Evolutionary conservation across 1,140 invertebrate species (phyloP), one percentile per base, ranked within the genome.

Genomic region (Lasioglossum baleicum): DNA sequence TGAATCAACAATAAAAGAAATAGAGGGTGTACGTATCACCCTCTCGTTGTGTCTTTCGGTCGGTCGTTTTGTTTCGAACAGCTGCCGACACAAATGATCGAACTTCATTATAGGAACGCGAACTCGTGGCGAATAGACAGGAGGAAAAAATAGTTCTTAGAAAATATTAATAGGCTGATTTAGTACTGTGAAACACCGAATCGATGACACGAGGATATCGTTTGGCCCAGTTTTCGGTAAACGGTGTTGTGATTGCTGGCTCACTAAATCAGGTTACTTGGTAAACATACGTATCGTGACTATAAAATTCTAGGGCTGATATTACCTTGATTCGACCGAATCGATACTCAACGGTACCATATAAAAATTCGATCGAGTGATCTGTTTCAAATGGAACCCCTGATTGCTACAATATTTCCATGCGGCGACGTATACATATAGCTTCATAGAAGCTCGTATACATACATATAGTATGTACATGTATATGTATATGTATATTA

Each of bases 191-290:
- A 78, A 74, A 81, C 81, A 81, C 81, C 81, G 83, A 88, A 88
- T 88, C 86, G 79, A 86, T 88, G 84, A 84, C 80, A 86, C 75
- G 79, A 66, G 51, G 70, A 78, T 82, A 80, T 79, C 77, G 82
- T 78, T 83, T 89, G 88, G 83, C 88, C 87, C 83, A 89, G 82
- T 88, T 89, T 89, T 88, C 84, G 70, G 80, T 76, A 86, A 83
- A 83, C 76, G 85, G 72, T 80, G 44, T 80, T 80, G 44, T 72
- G 64, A 80, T 72, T 72, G 60, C 35, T 10, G 31, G 44, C 44
- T 71, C 71, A 35, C 65, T 74, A 60, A 80, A 80, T 73, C n/a
- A 35, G 71, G 77, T 80, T 80, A 67, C 77, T 75, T 10, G 63
- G 44, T 72, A 72, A 80, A 74, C 42, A 67, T 31, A 78, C 22